These are phyloP conservation scores for Byasa hedistus DNA, from an alignment of 2,888 invertebrate species.

Conservation along the genomic window DNA sequence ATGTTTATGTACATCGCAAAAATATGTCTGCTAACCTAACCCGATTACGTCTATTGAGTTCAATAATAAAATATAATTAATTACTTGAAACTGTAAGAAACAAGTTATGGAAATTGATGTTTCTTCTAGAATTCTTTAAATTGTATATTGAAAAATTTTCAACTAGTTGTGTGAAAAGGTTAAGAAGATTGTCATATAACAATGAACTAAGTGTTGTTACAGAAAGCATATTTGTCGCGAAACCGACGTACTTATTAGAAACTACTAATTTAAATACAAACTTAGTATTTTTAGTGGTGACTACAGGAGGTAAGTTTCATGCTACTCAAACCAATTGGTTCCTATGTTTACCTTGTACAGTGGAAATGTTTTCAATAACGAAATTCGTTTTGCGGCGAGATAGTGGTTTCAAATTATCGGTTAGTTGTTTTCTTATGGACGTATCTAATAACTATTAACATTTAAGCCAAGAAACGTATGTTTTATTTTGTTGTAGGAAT, in stretches of 20 bases:
- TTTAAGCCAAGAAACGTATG: not conserved
- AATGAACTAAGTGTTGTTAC: not conserved
- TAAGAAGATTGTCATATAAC: not conserved
- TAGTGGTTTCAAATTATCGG: conserved; percentile 8
- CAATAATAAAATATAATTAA: no score
- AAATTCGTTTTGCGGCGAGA: conserved; percentile 26
- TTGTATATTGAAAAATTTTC: not conserved
- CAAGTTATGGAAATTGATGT: no score
- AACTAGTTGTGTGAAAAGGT: not conserved
- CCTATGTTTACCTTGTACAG: conserved; percentile 20
- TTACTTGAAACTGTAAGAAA: no score
- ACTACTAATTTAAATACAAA: not conserved
- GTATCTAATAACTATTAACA: not conserved
- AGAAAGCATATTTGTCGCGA: conserved; percentile 15
- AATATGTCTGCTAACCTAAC: not conserved
- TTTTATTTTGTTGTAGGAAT: not conserved
- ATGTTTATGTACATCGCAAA: not conserved
- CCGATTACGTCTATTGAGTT: no score
- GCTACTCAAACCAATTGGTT: conserved; percentile 29
- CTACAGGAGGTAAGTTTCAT: conserved; percentile 18
- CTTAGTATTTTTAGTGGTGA: not conserved
- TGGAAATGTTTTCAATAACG: conserved; percentile 31
- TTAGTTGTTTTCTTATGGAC: conserved; percentile 5
- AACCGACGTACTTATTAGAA: conserved; percentile 12
- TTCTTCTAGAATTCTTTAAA: no score